Conservation (phyloP, 2,113 vertebrate species). For the Lucifuga dentata region DNA sequence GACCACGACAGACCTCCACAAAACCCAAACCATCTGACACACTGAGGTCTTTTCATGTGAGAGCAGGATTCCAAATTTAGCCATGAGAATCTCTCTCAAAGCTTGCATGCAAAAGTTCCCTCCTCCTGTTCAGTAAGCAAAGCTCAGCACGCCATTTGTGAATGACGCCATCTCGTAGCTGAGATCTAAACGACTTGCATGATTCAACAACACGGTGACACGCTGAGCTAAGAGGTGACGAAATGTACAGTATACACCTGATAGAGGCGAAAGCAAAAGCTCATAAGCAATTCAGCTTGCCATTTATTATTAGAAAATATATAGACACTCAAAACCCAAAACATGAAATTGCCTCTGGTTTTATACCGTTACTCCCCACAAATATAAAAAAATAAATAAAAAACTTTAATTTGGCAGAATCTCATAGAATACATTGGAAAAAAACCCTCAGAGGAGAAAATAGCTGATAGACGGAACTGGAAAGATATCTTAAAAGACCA, state of each 20-base stretch:
- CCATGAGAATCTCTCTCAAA: not conserved
- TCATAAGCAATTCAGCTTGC: too few species aligned
- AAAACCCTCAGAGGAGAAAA: too few species aligned
- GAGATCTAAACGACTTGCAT: not conserved
- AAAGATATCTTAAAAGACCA: too few species aligned
- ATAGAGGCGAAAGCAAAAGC: too few species aligned
- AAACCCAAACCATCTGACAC: constrained; percentile 48
- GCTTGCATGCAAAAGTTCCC: not conserved
- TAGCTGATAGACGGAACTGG: too few species aligned
- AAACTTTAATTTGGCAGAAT: not conserved
- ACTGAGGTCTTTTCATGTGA: constrained; percentile 2
- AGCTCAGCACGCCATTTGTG: too few species aligned
- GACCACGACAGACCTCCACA: constrained; percentile 30
- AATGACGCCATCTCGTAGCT: not conserved
- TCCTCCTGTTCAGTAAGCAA: too few species aligned
- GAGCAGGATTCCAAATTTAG: constrained; percentile 5
- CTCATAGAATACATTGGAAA: too few species aligned
- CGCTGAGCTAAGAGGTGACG: not conserved
- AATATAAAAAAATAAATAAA: not conserved
- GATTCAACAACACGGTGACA: constrained; percentile 13
- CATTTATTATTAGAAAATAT: too few species aligned
- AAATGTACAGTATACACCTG: too few species aligned
- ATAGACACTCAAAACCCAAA: not conserved
- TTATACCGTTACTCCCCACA: not conserved
- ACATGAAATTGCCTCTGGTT: not conserved